A percentile compares a stretch with the other conserved stretches of the same genome.
These are phyloP conservation scores for Melipona quadrifasciata DNA, from an alignment of 1,140 invertebrate genomes.

Conservation along the genomic window DNA sequence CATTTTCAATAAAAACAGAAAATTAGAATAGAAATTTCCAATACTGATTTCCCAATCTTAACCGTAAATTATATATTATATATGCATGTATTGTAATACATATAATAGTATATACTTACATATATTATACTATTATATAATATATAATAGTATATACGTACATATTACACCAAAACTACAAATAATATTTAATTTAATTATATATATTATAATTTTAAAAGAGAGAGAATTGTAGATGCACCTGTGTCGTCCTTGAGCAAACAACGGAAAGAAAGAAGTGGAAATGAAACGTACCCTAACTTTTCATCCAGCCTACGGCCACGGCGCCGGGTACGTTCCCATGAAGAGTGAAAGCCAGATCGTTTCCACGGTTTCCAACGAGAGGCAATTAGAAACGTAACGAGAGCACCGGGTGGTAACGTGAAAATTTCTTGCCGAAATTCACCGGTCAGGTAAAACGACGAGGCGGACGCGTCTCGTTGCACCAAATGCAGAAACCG, in stretches of 20 bases:
- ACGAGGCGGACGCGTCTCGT: slow-evolving; percentile 43
- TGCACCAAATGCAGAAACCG: slow-evolving; percentile 67
- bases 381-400: slow-evolving; percentile 18
- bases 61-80: too few relatives aligned
- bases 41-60: not conserved
- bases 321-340: not conserved
- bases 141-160: too few relatives aligned
- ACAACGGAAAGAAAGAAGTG: not conserved
- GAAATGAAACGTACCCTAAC: slow-evolving; percentile 30
- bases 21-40: not conserved
- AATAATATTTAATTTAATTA: not conserved
- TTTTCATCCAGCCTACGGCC: not conserved
- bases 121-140: too few relatives aligned
- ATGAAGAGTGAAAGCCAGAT: slow-evolving; percentile 19
- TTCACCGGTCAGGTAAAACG: slow-evolving; percentile 42
- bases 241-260: not conserved
- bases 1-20: not conserved
- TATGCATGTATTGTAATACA: too few relatives aligned
- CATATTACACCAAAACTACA: not conserved
- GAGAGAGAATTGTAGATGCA: not conserved
- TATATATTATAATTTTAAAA: too few relatives aligned
- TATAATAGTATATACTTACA: too few relatives aligned
- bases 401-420: not conserved
- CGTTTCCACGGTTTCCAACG: slow-evolving; percentile 18
- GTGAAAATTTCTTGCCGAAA: slow-evolving; percentile 54